Evolutionary conservation across 2,888 invertebrate species (phyloP).

Genomic region (Nebria brevicollis): DNA sequence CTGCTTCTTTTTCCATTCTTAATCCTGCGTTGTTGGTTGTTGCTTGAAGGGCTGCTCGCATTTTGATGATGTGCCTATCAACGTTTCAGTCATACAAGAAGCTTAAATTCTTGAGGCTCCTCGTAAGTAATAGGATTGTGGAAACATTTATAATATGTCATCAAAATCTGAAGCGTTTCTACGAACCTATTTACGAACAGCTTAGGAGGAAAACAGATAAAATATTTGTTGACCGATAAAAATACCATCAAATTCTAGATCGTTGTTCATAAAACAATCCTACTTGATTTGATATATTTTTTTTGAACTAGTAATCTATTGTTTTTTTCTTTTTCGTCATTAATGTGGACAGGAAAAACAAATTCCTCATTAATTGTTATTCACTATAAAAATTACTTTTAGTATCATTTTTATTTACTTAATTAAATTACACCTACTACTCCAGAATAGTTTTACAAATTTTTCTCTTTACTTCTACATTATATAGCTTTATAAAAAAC

Average conservation of each 20-base stretch:
- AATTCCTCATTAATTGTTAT: too few species aligned
- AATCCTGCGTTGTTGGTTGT: background rate
- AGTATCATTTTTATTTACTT: too few species aligned
- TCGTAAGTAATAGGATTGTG: conserved; percentile 13
- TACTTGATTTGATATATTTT: background rate
- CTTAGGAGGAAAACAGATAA: background rate
- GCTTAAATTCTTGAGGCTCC: conserved; percentile 11
- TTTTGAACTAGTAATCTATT: background rate
- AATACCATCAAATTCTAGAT: background rate
- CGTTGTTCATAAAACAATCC: background rate
- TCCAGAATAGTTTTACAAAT: too few species aligned
- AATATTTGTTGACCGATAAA: background rate
- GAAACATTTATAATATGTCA: conserved; percentile 17
- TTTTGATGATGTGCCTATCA: conserved; percentile 8
- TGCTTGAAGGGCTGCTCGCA: conserved; percentile 9
- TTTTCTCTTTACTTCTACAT: too few species aligned
- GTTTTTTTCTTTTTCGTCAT: too few species aligned
- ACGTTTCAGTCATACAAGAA: conserved; percentile 2
- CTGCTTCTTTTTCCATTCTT: background rate
- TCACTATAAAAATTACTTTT: too few species aligned
- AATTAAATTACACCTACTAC: too few species aligned
- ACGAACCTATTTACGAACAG: background rate
- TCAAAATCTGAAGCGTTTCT: conserved; percentile 13
- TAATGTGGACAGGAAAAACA: too few species aligned
- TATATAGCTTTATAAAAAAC: too few species aligned